Evolutionary conservation across 2,113 vertebrate species (phyloP).

Genomic region (Phyllostomus hastatus): DNA sequence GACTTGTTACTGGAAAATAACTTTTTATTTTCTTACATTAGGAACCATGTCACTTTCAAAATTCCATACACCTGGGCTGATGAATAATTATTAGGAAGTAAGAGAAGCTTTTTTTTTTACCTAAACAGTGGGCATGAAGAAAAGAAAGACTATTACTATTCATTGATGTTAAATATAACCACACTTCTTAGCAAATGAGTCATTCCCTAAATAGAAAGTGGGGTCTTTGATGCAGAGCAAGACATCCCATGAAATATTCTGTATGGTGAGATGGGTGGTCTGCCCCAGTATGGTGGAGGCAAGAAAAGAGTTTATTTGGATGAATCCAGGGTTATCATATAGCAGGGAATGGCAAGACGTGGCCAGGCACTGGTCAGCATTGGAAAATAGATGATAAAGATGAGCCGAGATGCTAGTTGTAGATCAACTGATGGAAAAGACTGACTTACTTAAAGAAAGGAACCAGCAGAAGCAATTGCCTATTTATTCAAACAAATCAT

Average conservation of each 20-base stretch:
- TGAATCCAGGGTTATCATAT: not conserved
- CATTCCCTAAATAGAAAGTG: not conserved
- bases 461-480: not conserved
- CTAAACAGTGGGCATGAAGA: not conserved
- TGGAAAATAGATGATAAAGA: not conserved
- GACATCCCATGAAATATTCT: not conserved
- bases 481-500: not conserved
- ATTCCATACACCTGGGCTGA: not conserved
- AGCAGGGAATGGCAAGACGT: not conserved
- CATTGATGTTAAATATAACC: not conserved
- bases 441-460: not conserved
- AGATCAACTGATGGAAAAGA: not conserved
- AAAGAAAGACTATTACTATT: not conserved
- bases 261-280: not conserved
- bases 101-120: not conserved
- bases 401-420: not conserved
- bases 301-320: not conserved
- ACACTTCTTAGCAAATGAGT: not conserved
- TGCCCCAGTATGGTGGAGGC: accelerated
- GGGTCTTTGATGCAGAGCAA: not conserved
- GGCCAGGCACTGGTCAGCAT: not conserved
- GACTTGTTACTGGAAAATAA: not conserved
- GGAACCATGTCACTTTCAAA: not conserved
- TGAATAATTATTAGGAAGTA: not conserved
- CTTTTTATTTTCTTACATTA: not conserved